Base-by-base conservation (phyloP, 1,140 invertebrate species). In the Cydia pomonella region DNA sequence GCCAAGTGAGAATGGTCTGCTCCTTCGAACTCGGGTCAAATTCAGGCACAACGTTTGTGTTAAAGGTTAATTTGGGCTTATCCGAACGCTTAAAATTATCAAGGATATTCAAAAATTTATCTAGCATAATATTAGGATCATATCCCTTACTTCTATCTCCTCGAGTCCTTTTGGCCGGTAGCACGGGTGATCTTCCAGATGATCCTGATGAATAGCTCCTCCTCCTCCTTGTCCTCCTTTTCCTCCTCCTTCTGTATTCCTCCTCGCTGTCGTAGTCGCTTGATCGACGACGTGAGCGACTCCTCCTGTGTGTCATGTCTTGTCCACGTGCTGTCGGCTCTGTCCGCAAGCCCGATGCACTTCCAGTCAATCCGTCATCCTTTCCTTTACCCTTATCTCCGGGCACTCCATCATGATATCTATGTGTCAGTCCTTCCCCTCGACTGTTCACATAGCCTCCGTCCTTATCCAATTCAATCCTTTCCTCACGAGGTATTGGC, bases 1-100 rank as follows among this genome's bases (percentile, higher is more conserved):
- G 23, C 80, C 80, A 79, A 21, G 72, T 75, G 0, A 75, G 10
- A 4, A 81, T 75, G n/a, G 73, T 81, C 44, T 81, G 78, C 23
- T 77, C 73, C 50, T 81, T 79, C 13, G 69, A 0, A n/a, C 9
- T 72, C 0, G 74, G 50, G 27, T 75, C 74, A 50, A 75, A 75
- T 59, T 75, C 74, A 12, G 74, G 66, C 0, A 75, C 23, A 9
- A 75, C 53, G 47, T 74, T 74, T 16, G 25, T 64, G 38, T 64
- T 21, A 44, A 44, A 74, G 5, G 25, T 41, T 21, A 66, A 44
- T 63, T 63, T 64, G 12, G 33, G 53, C 13, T 73, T 73, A 59
- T 73, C 25, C 18, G 72, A 33, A 59, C 2, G 4, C 25, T 53
- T 73, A 6, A 72, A 5, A 1, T 72, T 47, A 3, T 38, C 38